Evolutionary conservation across 2,888 invertebrate genomes (phyloP), one percentile per base, ranked within the genome.

Genomic region (Melanotus villosus): DNA sequence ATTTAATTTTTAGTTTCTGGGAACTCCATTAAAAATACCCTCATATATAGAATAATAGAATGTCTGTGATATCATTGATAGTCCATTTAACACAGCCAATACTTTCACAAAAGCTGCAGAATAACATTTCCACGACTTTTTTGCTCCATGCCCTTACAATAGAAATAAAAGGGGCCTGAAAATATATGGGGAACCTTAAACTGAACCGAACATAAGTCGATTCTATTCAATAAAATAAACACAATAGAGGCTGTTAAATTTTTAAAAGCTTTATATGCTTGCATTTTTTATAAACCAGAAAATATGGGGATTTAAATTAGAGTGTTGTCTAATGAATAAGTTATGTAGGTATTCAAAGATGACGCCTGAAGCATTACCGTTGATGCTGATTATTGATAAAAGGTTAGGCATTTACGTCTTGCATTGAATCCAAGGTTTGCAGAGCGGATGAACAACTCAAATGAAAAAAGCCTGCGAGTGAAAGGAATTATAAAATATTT

Each of bases 181-280:
- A n/a, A n/a, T 56, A 65, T 47, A 18, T 41, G 43, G 59, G 59
- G 65, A 41, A 23, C 52, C 34, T 38, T n/a, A n/a, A n/a, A n/a
- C n/a, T n/a, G 14, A 19, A 34, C 34, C 21, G 58, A 68, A 68
- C 68, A 68, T 41, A 59, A 68, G 64, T 68, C 64, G 64, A 59
- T 45, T 65, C 58, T 59, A 64, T 64, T 68, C 68, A 68, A 60
- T 68, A 68, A 68, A 64, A 59, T 65, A 65, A 43, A 43, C 58
- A 68, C 68, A 68, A 68, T 68, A 43, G 64, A 50, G 43, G 26
- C 50, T 65, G 59, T 65, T 68, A 68, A 59, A 59, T 54, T 59
- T 68, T 64, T 59, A 52, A 52, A 68, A 68, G 59, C 64, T 64
- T 65, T 45, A 54, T 68, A 54, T 41, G 64, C 41, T 41, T 68